Evolutionary conservation across 2,888 invertebrate genomes (phyloP).

Genomic region (Drosophila seclusa): DNA sequence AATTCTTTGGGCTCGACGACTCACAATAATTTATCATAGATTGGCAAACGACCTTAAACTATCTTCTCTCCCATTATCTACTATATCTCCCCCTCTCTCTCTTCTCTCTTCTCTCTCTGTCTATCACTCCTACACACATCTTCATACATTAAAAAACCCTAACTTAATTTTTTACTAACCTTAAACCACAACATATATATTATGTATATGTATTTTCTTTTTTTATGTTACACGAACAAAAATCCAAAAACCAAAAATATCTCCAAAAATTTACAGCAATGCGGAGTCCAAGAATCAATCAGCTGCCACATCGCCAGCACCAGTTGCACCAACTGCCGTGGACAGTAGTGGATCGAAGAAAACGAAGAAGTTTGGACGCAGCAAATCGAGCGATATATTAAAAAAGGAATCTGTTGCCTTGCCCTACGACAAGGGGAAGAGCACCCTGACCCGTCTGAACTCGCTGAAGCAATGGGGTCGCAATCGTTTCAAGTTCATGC

Average conservation of each 20-base stretch:
- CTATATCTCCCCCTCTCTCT: conserved; percentile 5
- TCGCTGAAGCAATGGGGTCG: conserved; percentile 94
- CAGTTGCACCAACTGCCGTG: conserved; percentile 32
- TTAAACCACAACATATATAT: conserved; percentile 63
- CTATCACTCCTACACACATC: conserved; percentile 35
- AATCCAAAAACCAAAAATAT: conserved; percentile 34
- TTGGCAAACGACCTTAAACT: conserved; percentile 52
- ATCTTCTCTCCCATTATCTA: conserved; percentile 12
- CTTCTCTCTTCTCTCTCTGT: conserved; percentile 7
- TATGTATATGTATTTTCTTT: conserved; percentile 68
- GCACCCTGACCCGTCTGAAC: conserved; percentile 88
- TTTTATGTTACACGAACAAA: conserved; percentile 62
- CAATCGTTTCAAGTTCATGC: conserved; percentile 90
- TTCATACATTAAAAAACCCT: conserved; percentile 45
- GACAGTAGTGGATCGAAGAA: conserved; percentile 50
- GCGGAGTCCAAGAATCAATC: conserved; percentile 62
- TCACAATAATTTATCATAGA: conserved; percentile 69
- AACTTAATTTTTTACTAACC: conserved; percentile 66
- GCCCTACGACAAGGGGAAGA: conserved; percentile 84
- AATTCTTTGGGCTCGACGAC: conserved; percentile 13
- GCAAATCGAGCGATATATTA: conserved; percentile 91
- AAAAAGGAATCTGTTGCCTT: conserved; percentile 86
- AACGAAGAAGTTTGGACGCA: conserved; percentile 86
- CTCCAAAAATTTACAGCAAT: conserved; percentile 52
- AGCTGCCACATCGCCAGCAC: conserved; percentile 60